A percentile compares a stretch with the other conserved stretches of the same genome.
These are phyloP conservation scores for Oryzias melastigma DNA, from an alignment of 2,113 vertebrate genomes.

Conservation along the genomic window DNA sequence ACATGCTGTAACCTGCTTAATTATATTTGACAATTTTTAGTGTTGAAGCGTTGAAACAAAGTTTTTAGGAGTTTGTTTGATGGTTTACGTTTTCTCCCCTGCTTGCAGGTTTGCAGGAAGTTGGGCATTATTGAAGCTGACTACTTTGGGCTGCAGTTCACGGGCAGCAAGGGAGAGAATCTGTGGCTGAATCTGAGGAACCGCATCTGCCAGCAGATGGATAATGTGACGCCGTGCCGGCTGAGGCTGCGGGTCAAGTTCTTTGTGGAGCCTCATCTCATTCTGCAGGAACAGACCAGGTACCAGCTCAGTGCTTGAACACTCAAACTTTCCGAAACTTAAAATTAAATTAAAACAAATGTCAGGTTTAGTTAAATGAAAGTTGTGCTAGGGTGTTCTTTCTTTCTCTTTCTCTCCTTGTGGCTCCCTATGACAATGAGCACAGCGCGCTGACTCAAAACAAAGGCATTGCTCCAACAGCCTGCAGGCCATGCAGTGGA, in stretches of 20 bases:
- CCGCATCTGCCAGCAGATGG: conserved; percentile 97
- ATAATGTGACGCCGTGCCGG: conserved; percentile 89
- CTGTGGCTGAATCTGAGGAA: conserved; percentile 98
- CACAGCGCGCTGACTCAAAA: background rate
- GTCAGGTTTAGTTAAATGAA: no score
- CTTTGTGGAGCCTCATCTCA: conserved; percentile 97
- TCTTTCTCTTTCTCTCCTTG: no score
- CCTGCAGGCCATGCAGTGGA: conserved; percentile 24
- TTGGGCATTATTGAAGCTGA: conserved; percentile 97
- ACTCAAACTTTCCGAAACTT: no score
- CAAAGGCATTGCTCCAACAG: conserved; percentile 8
- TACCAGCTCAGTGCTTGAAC: conserved; percentile 50
- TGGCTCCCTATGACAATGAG: no score
- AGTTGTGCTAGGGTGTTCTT: no score
- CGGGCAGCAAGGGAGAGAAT: conserved; percentile 93
- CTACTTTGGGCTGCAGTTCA: conserved; percentile 97
- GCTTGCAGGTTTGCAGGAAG: conserved; percentile 89
- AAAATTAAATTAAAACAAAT: no score
- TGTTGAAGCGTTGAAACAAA: no score
- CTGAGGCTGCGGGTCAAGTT: conserved; percentile 94
- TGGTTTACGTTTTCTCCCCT: background rate
- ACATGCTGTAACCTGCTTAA: no score
- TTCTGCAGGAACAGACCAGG: conserved; percentile 97
- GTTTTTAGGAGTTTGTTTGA: background rate
- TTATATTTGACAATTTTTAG: background rate